Conservation (phyloP, 2,113 vertebrate genomes). For the Fregata magnificens region DNA sequence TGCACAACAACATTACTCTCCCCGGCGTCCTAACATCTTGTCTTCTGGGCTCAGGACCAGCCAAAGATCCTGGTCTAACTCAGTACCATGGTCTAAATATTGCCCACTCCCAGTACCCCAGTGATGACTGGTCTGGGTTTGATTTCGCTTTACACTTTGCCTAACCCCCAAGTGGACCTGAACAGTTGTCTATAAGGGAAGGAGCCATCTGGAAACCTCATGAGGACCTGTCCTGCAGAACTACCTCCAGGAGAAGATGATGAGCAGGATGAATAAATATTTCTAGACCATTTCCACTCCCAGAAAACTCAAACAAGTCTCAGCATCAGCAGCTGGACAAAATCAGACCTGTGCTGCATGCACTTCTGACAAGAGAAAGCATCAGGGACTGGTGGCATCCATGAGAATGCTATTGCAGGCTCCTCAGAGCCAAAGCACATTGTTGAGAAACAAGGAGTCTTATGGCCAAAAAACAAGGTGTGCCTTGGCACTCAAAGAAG, state of each 20-base stretch:
- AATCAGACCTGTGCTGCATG: neutral
- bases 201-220: neutral
- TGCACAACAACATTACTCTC: neutral
- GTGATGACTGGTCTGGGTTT: neutral
- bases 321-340: neutral
- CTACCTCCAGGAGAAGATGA: neutral
- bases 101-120: neutral
- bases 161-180: neutral
- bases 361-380: neutral
- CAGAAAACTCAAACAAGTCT: neutral
- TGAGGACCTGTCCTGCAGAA: neutral
- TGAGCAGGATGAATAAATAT: neutral
- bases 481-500: neutral
- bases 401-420: neutral
- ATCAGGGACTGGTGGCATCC: neutral
- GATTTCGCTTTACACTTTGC: neutral
- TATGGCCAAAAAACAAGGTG: neutral
- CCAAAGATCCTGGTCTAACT: neutral
- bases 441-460: neutral
- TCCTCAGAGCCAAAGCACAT: neutral
- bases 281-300: neutral
- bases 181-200: neutral
- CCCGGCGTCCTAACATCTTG: neutral
- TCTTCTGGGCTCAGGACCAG: neutral
- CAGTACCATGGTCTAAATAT: neutral